phyloP scores from a whole-genome alignment of 2,888 invertebrate genomes.

The Nebria brevicollis region DNA sequence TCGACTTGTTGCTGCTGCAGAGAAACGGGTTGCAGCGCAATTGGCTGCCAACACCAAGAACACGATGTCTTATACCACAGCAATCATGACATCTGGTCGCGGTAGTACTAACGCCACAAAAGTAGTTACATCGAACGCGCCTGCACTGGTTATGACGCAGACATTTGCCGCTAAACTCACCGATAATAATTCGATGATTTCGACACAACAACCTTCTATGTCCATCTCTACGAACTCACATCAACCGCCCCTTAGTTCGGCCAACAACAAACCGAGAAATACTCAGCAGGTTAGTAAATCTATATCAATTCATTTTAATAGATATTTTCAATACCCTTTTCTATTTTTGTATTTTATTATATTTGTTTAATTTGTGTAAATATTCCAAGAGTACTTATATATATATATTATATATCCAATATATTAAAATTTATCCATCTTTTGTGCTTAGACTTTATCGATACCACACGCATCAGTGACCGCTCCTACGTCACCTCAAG shows the following conservation, averaged over 20 bases:
- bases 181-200: slow-evolving; percentile 62
- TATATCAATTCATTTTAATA: background rate
- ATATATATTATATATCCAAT: too few species aligned
- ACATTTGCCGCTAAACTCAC: slow-evolving; percentile 81
- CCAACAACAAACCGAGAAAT: background rate
- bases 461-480: slow-evolving; percentile 51
- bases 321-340: background rate
- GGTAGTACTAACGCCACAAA: slow-evolving; percentile 52
- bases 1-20: slow-evolving; percentile 68
- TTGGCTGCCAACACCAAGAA: slow-evolving; percentile 66
- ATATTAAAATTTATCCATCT: slow-evolving; percentile 44
- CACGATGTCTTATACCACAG: slow-evolving; percentile 68
- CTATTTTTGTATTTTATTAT: too few species aligned
- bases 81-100: slow-evolving; percentile 67
- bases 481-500: slow-evolving; percentile 57
- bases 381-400: background rate
- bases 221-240: slow-evolving; percentile 13
- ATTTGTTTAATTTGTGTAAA: too few species aligned
- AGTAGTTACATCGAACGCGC: slow-evolving; percentile 54
- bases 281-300: background rate
- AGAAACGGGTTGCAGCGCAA: slow-evolving; percentile 63
- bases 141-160: slow-evolving; percentile 67
- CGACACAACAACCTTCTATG: slow-evolving; percentile 17
- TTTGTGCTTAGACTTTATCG: slow-evolving; percentile 48
- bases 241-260: background rate